Evolutionary conservation across 2,888 invertebrate genomes (phyloP).

Genomic region (Crocallis elinguaria): DNA sequence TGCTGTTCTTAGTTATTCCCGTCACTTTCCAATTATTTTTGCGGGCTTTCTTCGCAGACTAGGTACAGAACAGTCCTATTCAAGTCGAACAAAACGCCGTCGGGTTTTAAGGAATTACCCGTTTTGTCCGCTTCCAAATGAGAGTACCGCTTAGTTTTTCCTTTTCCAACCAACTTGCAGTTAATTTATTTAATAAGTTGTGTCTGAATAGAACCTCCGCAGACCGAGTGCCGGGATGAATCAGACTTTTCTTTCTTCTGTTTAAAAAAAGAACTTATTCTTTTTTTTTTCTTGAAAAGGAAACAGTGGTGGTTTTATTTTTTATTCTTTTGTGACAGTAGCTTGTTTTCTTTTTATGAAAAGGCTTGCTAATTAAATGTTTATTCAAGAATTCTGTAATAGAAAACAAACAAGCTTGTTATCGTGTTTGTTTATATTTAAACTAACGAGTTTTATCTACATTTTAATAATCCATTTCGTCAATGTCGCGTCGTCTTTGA

Average conservation of each 20-base stretch:
- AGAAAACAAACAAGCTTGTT: not conserved
- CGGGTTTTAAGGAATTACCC: conserved; percentile 76
- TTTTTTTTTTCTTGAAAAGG: conserved; percentile 49
- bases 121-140: conserved; percentile 60
- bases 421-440: conserved; percentile 18
- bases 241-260: conserved; percentile 68
- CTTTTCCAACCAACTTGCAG: conserved; percentile 75
- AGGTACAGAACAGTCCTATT: conserved; percentile 62
- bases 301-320: conserved; percentile 45
- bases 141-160: conserved; percentile 71
- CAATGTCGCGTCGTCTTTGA: conserved; percentile 17
- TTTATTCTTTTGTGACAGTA: conserved; percentile 50
- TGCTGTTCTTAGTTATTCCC: conserved; percentile 62
- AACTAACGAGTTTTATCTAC: conserved; percentile 18
- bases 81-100: conserved; percentile 70
- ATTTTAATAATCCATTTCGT: conserved; percentile 18
- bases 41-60: conserved; percentile 75
- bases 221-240: conserved; percentile 66
- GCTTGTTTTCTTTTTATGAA: conserved; percentile 35
- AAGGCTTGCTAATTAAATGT: conserved; percentile 44
- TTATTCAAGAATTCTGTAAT: conserved; percentile 19
- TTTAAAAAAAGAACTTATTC: conserved; percentile 35
- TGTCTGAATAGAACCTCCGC: conserved; percentile 72
- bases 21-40: conserved; percentile 84
- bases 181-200: conserved; percentile 84